phyloP scores from a whole-genome alignment of 2,113 vertebrate species.

The Epinephelus moara region DNA sequence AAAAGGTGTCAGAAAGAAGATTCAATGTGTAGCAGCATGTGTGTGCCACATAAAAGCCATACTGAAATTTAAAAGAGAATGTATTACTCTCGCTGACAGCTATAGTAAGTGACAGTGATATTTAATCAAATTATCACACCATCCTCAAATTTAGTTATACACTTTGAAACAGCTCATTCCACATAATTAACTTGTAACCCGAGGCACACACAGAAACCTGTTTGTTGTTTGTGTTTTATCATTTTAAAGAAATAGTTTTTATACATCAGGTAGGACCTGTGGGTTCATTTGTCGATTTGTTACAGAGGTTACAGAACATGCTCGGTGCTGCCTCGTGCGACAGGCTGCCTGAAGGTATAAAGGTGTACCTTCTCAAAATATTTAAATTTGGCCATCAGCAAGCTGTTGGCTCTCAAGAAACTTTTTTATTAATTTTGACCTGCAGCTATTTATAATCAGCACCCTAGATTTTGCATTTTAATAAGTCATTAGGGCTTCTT shows the following conservation, averaged over 20 bases:
- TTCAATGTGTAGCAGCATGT: not conserved
- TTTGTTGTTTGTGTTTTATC: not conserved
- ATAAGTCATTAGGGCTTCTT: constrained; percentile 37
- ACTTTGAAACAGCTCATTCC: not conserved
- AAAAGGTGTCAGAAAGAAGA: constrained; percentile 35
- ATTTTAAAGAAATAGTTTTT: not conserved
- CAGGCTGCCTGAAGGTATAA: not conserved
- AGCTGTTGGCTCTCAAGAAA: constrained; percentile 16
- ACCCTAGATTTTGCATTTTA: constrained; percentile 12
- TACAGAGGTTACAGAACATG: not conserved
- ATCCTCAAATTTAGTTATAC: not conserved
- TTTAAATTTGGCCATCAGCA: constrained; percentile 16
- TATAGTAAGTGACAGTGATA: not conserved
- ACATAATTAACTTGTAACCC: not conserved
- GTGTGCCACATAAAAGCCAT: not conserved
- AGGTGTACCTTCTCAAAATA: constrained; percentile 13
- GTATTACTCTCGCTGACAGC: not conserved
- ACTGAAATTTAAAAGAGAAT: constrained; percentile 4
- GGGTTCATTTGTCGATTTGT: not conserved
- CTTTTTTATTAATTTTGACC: not conserved
- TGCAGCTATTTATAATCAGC: constrained; percentile 33
- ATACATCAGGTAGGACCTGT: not conserved
- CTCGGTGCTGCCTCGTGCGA: not conserved
- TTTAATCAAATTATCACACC: not conserved
- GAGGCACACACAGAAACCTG: not conserved